phyloP scores from a whole-genome alignment of 1,140 invertebrate genomes.

The Portunus trituberculatus region DNA sequence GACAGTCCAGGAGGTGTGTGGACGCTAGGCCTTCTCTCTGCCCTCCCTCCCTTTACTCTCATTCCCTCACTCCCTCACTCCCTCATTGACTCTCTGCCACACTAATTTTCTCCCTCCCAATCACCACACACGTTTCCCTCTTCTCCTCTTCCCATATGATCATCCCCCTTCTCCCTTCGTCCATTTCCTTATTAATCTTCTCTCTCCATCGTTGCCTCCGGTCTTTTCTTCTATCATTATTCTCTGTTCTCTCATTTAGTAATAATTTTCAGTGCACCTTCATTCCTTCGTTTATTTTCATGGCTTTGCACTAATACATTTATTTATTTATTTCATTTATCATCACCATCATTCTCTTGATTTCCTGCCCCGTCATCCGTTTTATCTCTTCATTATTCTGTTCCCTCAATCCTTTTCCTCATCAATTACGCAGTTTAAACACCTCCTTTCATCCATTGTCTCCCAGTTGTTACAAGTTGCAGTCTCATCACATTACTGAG shows the following conservation, averaged over 20 bases:
- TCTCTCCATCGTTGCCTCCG: too few species aligned
- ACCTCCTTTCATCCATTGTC: neutral
- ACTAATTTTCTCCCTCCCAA: neutral
- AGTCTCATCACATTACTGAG: neutral
- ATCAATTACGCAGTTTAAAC: too few species aligned
- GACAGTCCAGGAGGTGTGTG: neutral
- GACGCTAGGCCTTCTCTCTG: neutral
- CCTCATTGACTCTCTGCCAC: neutral
- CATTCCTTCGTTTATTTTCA: neutral
- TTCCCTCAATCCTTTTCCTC: neutral
- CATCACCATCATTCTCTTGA: neutral
- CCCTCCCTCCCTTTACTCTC: too few species aligned
- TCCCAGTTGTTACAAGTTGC: neutral
- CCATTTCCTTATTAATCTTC: slow-evolving; percentile 1
- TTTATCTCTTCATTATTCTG: neutral
- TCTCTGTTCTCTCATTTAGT: neutral
- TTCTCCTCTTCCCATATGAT: neutral
- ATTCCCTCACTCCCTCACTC: neutral
- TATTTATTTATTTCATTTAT: neutral
- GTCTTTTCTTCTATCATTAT: neutral
- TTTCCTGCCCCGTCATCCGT: neutral
- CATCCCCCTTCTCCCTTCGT: neutral
- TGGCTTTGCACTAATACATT: neutral
- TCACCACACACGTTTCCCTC: neutral
- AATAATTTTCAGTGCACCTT: neutral